These are phyloP conservation scores for Bufo gargarizans DNA, from an alignment of 2,113 vertebrate genomes.

Conservation along the genomic window DNA sequence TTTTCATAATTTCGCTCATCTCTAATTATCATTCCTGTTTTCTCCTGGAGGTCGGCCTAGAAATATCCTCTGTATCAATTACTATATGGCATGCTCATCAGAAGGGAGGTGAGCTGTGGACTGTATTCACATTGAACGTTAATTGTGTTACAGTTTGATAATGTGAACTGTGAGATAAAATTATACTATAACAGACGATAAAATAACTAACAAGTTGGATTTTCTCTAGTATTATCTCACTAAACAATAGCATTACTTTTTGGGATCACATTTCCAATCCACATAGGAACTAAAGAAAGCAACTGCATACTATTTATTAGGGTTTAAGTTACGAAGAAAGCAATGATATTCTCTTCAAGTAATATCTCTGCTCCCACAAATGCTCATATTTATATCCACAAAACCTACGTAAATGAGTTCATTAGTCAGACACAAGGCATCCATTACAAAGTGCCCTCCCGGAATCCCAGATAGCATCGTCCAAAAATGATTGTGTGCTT, in stretches of 20 bases:
- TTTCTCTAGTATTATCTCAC: too few species aligned
- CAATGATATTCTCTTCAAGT: background rate
- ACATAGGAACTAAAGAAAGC: background rate
- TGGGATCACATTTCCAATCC: background rate
- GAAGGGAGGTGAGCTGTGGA: too few species aligned
- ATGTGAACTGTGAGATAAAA: background rate
- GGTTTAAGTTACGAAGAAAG: background rate
- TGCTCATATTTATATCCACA: background rate
- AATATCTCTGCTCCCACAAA: background rate
- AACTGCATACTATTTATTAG: background rate
- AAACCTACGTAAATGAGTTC: background rate
- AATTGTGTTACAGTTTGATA: background rate
- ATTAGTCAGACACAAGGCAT: background rate
- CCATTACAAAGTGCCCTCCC: background rate
- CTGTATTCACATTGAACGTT: too few species aligned
- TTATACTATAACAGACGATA: background rate
- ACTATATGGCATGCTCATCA: too few species aligned
- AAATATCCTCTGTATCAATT: too few species aligned
- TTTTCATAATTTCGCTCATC: too few species aligned
- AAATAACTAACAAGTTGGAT: too few species aligned
- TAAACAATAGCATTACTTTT: background rate
- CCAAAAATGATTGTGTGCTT: slow-evolving; percentile 9
- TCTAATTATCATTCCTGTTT: too few species aligned
- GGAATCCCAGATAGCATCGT: background rate
- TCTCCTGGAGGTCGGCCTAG: too few species aligned